Conservation (phyloP, 2,113 vertebrate species). For the Pangasianodon gigas region DNA sequence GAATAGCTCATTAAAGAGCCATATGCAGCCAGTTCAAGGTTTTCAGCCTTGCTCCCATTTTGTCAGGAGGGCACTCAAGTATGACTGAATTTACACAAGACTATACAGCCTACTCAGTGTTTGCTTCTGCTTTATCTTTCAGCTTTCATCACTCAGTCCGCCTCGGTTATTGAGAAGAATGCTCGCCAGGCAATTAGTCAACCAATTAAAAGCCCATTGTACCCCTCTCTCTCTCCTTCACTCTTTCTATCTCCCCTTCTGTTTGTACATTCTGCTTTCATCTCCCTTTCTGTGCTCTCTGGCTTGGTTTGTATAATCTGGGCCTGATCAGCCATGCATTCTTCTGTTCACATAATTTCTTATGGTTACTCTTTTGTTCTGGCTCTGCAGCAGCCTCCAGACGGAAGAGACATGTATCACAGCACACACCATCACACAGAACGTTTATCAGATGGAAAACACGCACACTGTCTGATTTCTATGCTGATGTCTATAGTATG, state of each 20-base stretch:
- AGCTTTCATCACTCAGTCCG: constrained; percentile 39
- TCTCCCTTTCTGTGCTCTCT: constrained; percentile 1
- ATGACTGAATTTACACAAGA: constrained; percentile 20
- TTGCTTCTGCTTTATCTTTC: constrained; percentile 41
- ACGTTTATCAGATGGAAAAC: constrained; percentile 22
- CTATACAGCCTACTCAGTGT: background rate
- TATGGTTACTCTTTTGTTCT: constrained; percentile 16
- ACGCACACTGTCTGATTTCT: background rate
- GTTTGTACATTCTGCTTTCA: background rate
- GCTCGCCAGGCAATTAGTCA: constrained; percentile 51
- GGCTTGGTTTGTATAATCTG: constrained; percentile 26
- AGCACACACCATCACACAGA: background rate
- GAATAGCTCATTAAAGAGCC: constrained; percentile 30
- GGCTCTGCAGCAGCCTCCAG: constrained; percentile 5
- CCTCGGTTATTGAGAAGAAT: constrained; percentile 36
- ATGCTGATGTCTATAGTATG: background rate
- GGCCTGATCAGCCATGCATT: constrained; percentile 17
- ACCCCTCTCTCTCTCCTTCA: background rate
- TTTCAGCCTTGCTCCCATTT: background rate
- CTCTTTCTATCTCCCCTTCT: constrained; percentile 1
- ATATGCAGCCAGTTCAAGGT: background rate
- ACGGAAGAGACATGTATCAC: background rate
- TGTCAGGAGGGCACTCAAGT: background rate
- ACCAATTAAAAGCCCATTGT: constrained; percentile 53
- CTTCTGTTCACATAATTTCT: constrained; percentile 1